phyloP scores from a whole-genome alignment of 2,113 vertebrate genomes.

The Hiodon alosoides region DNA sequence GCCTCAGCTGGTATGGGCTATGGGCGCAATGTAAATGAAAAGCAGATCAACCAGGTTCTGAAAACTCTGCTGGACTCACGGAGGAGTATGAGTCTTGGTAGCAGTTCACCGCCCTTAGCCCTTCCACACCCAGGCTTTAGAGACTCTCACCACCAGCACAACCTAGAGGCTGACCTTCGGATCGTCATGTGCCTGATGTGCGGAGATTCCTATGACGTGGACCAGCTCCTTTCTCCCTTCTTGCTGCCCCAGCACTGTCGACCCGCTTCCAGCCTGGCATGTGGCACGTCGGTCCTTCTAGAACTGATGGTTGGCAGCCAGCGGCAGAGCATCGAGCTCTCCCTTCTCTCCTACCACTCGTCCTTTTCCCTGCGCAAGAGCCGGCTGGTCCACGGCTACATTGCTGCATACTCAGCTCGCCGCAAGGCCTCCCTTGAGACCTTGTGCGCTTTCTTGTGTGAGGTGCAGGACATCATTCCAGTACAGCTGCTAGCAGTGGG shows the following conservation, averaged over 20 bases:
- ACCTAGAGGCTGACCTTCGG: constrained; percentile 73
- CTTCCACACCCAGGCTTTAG: constrained; percentile 63
- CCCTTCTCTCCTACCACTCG: constrained; percentile 85
- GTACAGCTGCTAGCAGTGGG: constrained; percentile 83
- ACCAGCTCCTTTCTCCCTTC: constrained; percentile 81
- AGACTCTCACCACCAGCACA: constrained; percentile 66
- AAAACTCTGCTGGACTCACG: constrained; percentile 80
- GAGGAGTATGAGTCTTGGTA: constrained; percentile 68
- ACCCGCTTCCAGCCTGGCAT: constrained; percentile 60
- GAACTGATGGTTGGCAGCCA: constrained; percentile 75
- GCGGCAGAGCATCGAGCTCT: constrained; percentile 76
- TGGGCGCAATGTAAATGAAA: constrained; percentile 83
- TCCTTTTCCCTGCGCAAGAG: constrained; percentile 84
- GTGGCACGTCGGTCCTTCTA: constrained; percentile 73
- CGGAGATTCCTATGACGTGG: constrained; percentile 77
- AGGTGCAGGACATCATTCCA: constrained; percentile 92
- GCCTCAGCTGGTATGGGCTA: constrained; percentile 80
- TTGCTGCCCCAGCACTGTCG: constrained; percentile 76
- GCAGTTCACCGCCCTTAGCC: constrained; percentile 59
- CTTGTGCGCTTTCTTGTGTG: constrained; percentile 86
- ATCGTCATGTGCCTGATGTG: constrained; percentile 93
- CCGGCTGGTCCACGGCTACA: constrained; percentile 85
- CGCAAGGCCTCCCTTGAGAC: constrained; percentile 87
- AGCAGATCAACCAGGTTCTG: constrained; percentile 82
- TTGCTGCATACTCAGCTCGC: constrained; percentile 83